Conservation (phyloP, 1,140 invertebrate species). For the Hesperophylax magnus region DNA sequence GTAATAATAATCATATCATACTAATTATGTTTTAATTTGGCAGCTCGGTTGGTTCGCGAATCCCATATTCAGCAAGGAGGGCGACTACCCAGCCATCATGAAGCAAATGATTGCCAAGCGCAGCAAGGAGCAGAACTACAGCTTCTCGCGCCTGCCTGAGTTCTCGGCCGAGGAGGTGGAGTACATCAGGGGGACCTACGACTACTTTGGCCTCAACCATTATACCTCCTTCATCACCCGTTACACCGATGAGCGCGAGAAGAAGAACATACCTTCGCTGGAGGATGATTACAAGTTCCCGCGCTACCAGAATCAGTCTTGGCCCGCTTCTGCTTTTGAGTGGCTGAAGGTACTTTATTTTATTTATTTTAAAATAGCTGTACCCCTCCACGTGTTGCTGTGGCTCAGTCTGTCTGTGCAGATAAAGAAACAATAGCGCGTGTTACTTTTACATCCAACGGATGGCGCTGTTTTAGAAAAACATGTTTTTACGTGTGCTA, state of each 20-base stretch:
- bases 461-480: too few species aligned
- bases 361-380: too few species aligned
- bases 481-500: too few species aligned
- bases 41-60: constrained; percentile 61
- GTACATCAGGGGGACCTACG: constrained; percentile 68
- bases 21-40: constrained; percentile 28
- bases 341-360: constrained; percentile 49
- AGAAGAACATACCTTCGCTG: constrained; percentile 45
- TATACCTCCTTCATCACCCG: constrained; percentile 56
- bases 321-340: constrained; percentile 54
- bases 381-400: too few species aligned
- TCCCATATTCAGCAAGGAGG: constrained; percentile 59
- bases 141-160: constrained; percentile 59
- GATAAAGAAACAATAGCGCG: too few species aligned
- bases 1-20: too few species aligned
- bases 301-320: constrained; percentile 53
- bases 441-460: too few species aligned
- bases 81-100: constrained; percentile 62
- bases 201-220: constrained; percentile 62
- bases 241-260: constrained; percentile 42
- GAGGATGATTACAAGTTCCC: constrained; percentile 51
- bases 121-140: constrained; percentile 61
- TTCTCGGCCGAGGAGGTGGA: constrained; percentile 69
- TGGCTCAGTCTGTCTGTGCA: too few species aligned
- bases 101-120: constrained; percentile 59